These are phyloP conservation scores for Sisor rabdophorus DNA, from an alignment of 2,113 vertebrate genomes.

Conservation along the genomic window DNA sequence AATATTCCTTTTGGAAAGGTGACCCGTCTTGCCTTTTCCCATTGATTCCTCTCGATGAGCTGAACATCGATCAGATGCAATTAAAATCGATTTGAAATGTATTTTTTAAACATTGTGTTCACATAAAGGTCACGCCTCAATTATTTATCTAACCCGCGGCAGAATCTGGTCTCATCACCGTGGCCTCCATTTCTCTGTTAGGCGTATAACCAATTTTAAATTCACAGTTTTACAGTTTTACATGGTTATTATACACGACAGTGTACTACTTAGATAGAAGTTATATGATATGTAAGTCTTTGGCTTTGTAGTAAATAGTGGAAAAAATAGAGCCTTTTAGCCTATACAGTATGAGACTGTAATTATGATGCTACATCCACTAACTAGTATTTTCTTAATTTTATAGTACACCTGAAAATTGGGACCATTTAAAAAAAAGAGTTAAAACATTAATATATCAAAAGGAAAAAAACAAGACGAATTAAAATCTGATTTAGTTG, in stretches of 20 bases:
- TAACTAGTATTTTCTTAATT: not conserved
- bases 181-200: not conserved
- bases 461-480: not conserved
- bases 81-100: not conserved
- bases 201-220: not conserved
- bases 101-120: conserved; percentile 5
- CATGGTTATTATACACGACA: not conserved
- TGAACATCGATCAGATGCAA: not conserved
- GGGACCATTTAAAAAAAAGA: no score
- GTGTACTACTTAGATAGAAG: not conserved
- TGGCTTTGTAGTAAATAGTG: not conserved
- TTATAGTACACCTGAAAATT: not conserved
- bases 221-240: not conserved
- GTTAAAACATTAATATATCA: not conserved
- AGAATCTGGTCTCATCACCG: not conserved
- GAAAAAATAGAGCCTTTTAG: not conserved
- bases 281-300: no score
- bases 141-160: conserved; percentile 13
- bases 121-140: conserved; percentile 18
- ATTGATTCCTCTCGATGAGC: not conserved
- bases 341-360: not conserved
- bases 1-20: not conserved
- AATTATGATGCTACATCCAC: not conserved
- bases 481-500: not conserved
- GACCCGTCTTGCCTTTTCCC: not conserved